Evolutionary conservation across 2,888 invertebrate species (phyloP).

Genomic region (Megaustenia siamemsis): DNA sequence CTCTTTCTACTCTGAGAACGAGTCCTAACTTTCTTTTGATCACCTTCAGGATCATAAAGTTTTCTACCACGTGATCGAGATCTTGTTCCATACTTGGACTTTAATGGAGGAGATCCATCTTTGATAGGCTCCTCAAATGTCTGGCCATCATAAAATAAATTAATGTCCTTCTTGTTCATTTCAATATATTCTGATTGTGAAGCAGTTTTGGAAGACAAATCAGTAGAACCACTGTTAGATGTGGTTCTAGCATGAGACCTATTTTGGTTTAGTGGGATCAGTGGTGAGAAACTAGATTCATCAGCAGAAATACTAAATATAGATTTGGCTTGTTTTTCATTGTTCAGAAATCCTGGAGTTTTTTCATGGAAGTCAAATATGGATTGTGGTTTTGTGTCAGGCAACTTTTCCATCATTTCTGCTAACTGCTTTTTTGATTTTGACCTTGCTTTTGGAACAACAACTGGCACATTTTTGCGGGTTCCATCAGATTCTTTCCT

Average conservation of each 20-base stretch:
- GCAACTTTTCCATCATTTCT: constrained; percentile 59
- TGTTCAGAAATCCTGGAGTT: constrained; percentile 58
- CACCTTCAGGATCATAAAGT: neutral
- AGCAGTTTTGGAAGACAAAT: neutral
- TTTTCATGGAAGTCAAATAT: constrained; percentile 69
- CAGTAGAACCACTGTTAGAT: neutral
- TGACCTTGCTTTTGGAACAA: constrained; percentile 63
- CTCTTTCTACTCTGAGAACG: constrained; percentile 6
- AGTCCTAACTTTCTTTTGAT: neutral
- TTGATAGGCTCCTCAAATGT: constrained; percentile 50
- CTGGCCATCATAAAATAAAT: constrained; percentile 39
- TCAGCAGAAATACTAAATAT: constrained; percentile 68
- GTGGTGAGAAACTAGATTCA: constrained; percentile 60
- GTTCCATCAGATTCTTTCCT: constrained; percentile 70
- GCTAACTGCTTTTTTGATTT: constrained; percentile 65
- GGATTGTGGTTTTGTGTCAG: constrained; percentile 57
- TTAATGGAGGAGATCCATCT: constrained; percentile 28
- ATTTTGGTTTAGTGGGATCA: constrained; percentile 28
- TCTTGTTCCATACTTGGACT: constrained; percentile 44
- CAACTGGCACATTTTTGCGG: constrained; percentile 66
- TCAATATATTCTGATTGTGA: neutral
- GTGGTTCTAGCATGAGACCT: neutral
- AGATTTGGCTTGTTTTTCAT: constrained; percentile 45
- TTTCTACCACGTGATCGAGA: constrained; percentile 49
- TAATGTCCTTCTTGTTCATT: too few relatives aligned